phyloP scores from a whole-genome alignment of 2,113 vertebrate genomes.

The Lethenteron reissneri region DNA sequence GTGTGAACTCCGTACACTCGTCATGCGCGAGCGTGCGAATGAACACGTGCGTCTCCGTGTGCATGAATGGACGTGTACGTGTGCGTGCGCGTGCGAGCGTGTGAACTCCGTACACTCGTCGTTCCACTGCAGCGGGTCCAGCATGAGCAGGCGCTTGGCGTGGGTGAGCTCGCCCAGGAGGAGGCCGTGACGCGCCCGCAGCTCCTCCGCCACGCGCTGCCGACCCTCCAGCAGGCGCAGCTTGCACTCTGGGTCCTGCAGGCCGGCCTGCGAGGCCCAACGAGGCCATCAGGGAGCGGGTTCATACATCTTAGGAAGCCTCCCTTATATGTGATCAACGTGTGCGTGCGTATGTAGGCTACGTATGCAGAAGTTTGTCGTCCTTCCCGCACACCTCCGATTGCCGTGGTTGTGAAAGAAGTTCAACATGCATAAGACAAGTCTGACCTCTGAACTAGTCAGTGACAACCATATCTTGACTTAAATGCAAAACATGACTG shows the following conservation, averaged over 20 bases:
- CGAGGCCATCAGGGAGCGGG: no score
- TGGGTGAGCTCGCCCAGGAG: conserved; percentile 81
- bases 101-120: conserved; percentile 22
- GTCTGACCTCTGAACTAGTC: no score
- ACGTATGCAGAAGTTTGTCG: no score
- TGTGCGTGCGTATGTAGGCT: no score
- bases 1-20: background rate
- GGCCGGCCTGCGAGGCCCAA: background rate
- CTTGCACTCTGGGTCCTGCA: conserved; percentile 39
- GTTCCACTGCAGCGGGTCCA: conserved; percentile 87
- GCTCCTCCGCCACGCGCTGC: conserved; percentile 75
- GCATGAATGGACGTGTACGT: background rate
- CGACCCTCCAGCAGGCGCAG: conserved; percentile 66
- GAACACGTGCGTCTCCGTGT: background rate
- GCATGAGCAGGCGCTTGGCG: conserved; percentile 83
- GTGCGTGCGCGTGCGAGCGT: background rate
- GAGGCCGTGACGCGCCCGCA: conserved; percentile 73
- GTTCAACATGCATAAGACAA: no score
- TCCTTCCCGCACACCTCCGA: no score
- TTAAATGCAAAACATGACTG: no score
- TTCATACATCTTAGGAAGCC: no score
- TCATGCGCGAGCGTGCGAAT: background rate
- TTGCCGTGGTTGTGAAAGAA: no score
- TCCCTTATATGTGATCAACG: no score
- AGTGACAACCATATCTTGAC: no score